Conservation (phyloP, 2,797 vertebrate species). For the Melopsittacus undulatus region DNA sequence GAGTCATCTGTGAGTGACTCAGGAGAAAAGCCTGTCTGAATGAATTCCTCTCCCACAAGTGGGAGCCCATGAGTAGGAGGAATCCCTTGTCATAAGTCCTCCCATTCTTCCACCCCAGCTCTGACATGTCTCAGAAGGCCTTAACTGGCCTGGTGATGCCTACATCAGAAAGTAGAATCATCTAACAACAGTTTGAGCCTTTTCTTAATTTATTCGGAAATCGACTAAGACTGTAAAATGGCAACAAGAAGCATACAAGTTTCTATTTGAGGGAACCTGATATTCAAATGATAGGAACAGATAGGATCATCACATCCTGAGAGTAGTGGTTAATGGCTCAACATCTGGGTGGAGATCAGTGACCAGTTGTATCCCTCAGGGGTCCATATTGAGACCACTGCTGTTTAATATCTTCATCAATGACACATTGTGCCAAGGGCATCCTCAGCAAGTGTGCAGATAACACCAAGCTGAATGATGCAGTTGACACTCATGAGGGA, state of each 20-base stretch:
- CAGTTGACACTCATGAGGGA: accelerated
- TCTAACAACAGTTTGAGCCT: neutral
- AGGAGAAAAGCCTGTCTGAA: neutral
- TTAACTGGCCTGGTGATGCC: neutral
- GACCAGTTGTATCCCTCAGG: neutral
- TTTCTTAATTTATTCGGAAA: neutral
- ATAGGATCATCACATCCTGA: neutral
- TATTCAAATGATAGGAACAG: neutral
- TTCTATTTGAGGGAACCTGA: neutral
- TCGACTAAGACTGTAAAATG: neutral
- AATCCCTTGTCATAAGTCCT: neutral
- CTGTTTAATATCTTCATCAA: neutral
- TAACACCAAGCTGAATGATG: neutral
- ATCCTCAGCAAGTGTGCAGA: neutral
- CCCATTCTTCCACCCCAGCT: neutral
- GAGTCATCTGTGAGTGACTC: neutral
- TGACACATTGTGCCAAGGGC: neutral
- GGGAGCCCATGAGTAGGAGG: neutral
- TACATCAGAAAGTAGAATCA: neutral
- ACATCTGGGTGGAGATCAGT: neutral
- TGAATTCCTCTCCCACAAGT: neutral
- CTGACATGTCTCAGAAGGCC: neutral
- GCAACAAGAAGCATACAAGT: neutral
- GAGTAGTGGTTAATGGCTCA: neutral
- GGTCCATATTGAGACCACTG: neutral